Conservation (phyloP, 2,888 invertebrate species). For the Lasioglossum zephyrum region DNA sequence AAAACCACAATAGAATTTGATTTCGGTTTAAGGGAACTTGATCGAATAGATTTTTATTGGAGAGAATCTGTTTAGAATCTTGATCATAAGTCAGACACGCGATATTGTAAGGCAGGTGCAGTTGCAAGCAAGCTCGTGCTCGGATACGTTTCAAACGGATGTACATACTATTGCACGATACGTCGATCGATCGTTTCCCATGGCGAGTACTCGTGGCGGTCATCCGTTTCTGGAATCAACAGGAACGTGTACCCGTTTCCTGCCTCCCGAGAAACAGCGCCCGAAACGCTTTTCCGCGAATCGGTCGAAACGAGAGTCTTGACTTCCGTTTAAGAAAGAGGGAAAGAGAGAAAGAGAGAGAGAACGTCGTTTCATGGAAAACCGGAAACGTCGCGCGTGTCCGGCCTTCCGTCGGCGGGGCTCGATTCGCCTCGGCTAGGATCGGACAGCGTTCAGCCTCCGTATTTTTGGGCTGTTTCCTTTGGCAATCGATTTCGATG, state of each 20-base stretch:
- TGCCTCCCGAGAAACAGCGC: not conserved
- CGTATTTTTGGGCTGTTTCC: conserved; percentile 37
- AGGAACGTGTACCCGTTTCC: not conserved
- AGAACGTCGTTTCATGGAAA: conserved; percentile 20
- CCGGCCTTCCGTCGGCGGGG: not conserved
- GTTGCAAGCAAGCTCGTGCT: not conserved
- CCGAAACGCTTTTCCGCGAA: conserved; percentile 14
- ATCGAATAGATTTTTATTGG: no score
- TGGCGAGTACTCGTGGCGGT: not conserved
- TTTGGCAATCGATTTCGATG: conserved; percentile 45
- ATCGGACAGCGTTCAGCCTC: not conserved
- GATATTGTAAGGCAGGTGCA: no score
- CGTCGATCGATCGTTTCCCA: conserved; percentile 1
- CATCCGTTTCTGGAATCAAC: not conserved
- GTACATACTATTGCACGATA: not conserved
- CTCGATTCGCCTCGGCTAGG: not conserved
- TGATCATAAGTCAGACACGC: no score
- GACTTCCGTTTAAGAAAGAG: not conserved
- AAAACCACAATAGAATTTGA: no score
- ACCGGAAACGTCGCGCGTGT: conserved; percentile 45
- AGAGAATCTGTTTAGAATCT: no score
- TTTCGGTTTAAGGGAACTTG: no score
- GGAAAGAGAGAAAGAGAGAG: not conserved
- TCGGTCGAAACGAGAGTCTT: not conserved
- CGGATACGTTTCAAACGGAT: not conserved